Conservation (phyloP, 1,140 invertebrate species). For the Drosophila bocqueti region DNA sequence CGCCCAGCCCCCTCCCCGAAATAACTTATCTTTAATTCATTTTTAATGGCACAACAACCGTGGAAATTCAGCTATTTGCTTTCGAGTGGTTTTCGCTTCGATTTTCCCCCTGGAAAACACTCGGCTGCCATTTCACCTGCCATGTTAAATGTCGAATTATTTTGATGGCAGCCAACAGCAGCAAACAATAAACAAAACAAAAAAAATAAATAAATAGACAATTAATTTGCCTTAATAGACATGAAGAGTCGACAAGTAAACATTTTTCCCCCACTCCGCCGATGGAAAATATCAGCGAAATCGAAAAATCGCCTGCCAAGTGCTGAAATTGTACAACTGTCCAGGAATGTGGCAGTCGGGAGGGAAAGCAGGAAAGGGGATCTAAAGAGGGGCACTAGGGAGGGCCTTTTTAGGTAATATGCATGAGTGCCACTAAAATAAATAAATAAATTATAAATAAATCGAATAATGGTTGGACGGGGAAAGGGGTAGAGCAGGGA, state of each 20-base stretch:
- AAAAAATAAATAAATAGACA: conserved; percentile 69
- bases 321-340: conserved; percentile 14
- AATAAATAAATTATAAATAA: conserved; percentile 44
- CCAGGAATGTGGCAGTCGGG: conserved; percentile 10
- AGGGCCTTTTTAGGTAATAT: conserved; percentile 4
- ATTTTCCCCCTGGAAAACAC: conserved; percentile 2
- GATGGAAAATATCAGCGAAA: neutral
- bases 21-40: conserved; percentile 66
- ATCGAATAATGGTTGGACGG: conserved; percentile 6
- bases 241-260: conserved; percentile 49
- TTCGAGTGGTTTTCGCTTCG: conserved; percentile 62
- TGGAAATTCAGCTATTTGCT: conserved; percentile 53
- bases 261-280: conserved; percentile 6
- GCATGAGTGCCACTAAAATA: conserved; percentile 22
- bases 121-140: conserved; percentile 38
- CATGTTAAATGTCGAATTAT: conserved; percentile 79
- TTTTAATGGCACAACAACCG: conserved; percentile 76
- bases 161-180: conserved; percentile 63
- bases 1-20: conserved; percentile 17
- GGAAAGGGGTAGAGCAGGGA: neutral
- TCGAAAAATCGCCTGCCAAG: conserved; percentile 31
- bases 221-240: conserved; percentile 81
- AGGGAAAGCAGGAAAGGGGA: neutral
- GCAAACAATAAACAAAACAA: conserved; percentile 41
- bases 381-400: too few species aligned